Conservation (phyloP, 2,113 vertebrate species). For the Microcebus murinus region DNA sequence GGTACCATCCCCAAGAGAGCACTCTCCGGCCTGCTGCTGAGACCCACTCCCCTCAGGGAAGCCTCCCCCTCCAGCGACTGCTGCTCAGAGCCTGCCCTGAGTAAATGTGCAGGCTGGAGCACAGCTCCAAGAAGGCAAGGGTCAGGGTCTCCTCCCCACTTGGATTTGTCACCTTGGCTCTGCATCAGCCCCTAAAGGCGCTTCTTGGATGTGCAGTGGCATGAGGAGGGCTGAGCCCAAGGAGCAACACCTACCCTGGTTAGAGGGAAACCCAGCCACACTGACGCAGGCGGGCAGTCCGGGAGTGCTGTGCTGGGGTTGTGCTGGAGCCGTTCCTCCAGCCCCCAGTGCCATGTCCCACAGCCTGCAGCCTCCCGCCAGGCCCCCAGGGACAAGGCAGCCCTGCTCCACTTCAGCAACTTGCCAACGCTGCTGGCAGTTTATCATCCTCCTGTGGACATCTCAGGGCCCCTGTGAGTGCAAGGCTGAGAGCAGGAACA, state of each 20-base stretch:
- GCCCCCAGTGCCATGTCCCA: not conserved
- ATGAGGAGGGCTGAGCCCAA: not conserved
- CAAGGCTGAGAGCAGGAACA: not conserved
- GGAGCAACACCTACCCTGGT: too few species aligned
- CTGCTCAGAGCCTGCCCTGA: not conserved
- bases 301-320: not conserved
- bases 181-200: too few species aligned
- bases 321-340: not conserved
- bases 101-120: too few species aligned
- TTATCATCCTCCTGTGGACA: not conserved
- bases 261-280: not conserved
- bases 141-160: not conserved
- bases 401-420: not conserved
- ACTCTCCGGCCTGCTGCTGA: not conserved
- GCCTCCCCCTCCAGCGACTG: accelerated
- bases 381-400: accelerated
- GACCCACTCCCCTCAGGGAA: accelerated
- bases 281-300: accelerated
- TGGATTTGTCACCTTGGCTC: not conserved
- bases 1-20: not conserved
- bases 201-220: not conserved
- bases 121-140: not conserved
- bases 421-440: not conserved
- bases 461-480: not conserved
- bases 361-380: accelerated